Base-by-base conservation (phyloP, 2,113 vertebrate species). In the Morone saxatilis region DNA sequence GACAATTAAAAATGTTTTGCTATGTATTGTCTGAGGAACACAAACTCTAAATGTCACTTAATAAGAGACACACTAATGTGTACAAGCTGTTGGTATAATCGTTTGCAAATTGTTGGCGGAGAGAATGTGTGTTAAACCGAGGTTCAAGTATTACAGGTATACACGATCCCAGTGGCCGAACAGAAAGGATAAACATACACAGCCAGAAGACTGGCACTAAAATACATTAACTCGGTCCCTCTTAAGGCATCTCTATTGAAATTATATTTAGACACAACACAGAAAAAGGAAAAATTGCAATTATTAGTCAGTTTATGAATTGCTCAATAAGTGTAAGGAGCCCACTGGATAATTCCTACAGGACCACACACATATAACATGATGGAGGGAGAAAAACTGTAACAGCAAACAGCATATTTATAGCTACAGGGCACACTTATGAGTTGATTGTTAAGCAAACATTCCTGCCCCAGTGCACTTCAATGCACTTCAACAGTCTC, bases 61-160 rank as follows among this genome's bases (percentile, higher is more conserved):
- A 53, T 77, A 53, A 48, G 36, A 67, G 20, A 73, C 70, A 71
- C 47, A 6, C 53, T 14, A 50, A n/a, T 59, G 62, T 54, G 16
- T 62, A 31, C 25, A 66, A 48, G 40, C 70, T 81, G 9, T 54
- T 48, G 20, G 19, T 31, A 56, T 69, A 50, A 20, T 14, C 48
- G 17, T 79, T 72, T 79, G 59, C 38, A 41, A 62, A 43, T 50
- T 71, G 61, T 50, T 71, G 61, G 50, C 1, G 16, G 20, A 78
- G 22, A 79, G 81, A 6, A 84, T 77, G 56, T 6, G 1, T 71
- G 83, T 83, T 36, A 81, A 86, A 87, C 47, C 25, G 51, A 65
- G 22, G 43, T 85, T 90, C 76, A 90, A 88, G 71, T 88, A 69
- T 81, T 61, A 80, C 67, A 88, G 77, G 81, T 83, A 77, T 73